Percentiles rank a stretch among this genome's conserved stretches.
These are phyloP conservation scores for Aphaenogaster rudis DNA, from an alignment of 1,140 invertebrate species.

Conservation along the genomic window DNA sequence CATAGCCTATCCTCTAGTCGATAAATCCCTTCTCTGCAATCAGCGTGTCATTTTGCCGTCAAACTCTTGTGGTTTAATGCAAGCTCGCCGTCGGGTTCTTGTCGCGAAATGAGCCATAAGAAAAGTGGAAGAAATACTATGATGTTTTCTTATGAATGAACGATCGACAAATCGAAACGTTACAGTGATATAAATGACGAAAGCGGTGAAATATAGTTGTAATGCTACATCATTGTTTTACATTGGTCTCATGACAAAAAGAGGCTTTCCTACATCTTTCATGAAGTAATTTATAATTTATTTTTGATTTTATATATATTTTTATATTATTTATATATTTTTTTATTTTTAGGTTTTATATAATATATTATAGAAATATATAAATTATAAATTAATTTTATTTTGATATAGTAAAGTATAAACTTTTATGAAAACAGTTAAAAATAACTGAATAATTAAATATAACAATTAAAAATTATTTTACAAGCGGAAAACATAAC, in stretches of 20 bases:
- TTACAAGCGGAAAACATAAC: neutral
- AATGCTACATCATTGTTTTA: neutral
- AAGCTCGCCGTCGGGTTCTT: slow-evolving; percentile 23
- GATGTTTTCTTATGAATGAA: slow-evolving; percentile 5
- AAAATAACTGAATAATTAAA: neutral
- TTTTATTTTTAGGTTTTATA: no score
- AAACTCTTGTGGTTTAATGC: slow-evolving; percentile 44
- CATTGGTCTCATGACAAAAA: neutral
- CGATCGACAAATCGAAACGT: slow-evolving; percentile 1
- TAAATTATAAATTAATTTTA: slow-evolving; percentile 4
- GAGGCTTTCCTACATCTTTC: no score
- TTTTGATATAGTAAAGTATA: slow-evolving; percentile 9
- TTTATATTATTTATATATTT: no score
- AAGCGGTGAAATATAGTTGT: neutral
- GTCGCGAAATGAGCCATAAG: slow-evolving; percentile 20
- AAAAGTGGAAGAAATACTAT: slow-evolving; percentile 14
- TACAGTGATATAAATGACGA: neutral
- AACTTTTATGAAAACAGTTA: neutral
- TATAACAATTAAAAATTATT: neutral
- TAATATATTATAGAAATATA: no score
- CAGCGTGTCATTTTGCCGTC: slow-evolving; percentile 23
- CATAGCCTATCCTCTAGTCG: slow-evolving; percentile 32
- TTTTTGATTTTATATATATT: neutral
- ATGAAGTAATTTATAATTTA: neutral
- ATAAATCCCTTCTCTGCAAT: slow-evolving; percentile 42